Conservation (phyloP, 2,888 invertebrate species). For the Tridacna crocea region DNA sequence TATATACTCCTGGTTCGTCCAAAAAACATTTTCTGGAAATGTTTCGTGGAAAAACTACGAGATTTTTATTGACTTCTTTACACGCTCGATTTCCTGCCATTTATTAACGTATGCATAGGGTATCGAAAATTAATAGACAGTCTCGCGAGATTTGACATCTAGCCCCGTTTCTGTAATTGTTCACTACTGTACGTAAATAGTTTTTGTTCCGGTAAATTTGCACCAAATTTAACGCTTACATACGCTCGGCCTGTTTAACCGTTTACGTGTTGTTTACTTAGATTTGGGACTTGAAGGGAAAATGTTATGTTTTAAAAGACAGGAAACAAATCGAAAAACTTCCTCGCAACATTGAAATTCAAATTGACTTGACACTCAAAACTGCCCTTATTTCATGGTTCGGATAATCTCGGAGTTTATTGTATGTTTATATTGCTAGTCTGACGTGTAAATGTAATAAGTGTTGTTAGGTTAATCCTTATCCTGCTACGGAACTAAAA, state of each 20-base stretch:
- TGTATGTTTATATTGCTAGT: constrained; percentile 16
- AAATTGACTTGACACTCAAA: constrained; percentile 56
- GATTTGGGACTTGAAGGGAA: constrained; percentile 20
- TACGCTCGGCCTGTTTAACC: constrained; percentile 27
- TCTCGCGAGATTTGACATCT: constrained; percentile 33
- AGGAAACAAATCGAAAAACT: constrained; percentile 44
- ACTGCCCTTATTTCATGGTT: constrained; percentile 55
- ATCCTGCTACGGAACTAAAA: no score
- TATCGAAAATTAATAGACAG: constrained; percentile 52
- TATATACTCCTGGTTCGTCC: no score
- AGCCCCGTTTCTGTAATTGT: constrained; percentile 47
- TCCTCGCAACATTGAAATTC: constrained; percentile 56
- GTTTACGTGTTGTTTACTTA: constrained; percentile 31
- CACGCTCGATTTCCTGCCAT: constrained; percentile 25
- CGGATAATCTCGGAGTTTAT: constrained; percentile 28
- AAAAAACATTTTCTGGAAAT: neutral
- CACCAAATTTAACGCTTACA: constrained; percentile 53
- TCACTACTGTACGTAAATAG: constrained; percentile 58
- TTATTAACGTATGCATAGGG: constrained; percentile 24
- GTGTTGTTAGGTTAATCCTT: neutral
- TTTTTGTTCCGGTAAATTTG: constrained; percentile 65
- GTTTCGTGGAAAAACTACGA: constrained; percentile 8
- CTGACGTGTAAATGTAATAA: constrained; percentile 17
- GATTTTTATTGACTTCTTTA: constrained; percentile 18
- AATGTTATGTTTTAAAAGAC: constrained; percentile 48